phyloP scores from a whole-genome alignment of 2,888 invertebrate species.

The Ectemnius lituratus region DNA sequence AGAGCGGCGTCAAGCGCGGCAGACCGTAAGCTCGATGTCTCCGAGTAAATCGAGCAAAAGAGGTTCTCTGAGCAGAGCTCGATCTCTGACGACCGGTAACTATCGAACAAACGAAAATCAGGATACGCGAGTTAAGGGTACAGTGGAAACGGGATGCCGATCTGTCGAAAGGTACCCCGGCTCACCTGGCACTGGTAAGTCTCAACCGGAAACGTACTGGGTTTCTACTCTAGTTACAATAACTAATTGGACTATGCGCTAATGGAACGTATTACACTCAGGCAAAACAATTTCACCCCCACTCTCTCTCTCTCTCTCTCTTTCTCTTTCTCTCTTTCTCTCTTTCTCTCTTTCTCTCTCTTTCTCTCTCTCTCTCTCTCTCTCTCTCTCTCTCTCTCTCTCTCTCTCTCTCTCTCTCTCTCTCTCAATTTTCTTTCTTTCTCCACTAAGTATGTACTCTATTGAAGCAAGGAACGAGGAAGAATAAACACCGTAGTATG shows the following conservation, averaged over 20 bases:
- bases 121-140: conserved; percentile 7
- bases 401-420: background rate
- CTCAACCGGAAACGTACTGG: conserved; percentile 5
- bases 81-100: conserved; percentile 7
- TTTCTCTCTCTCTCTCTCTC: background rate
- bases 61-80: conserved; percentile 46
- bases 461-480: conserved; percentile 5
- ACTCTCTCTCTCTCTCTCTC: background rate
- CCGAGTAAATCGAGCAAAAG: conserved; percentile 60
- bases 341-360: background rate
- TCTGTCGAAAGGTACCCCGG: conserved; percentile 39
- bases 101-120: conserved; percentile 1
- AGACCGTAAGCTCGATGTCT: conserved; percentile 56
- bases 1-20: conserved; percentile 49
- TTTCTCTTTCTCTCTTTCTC: background rate
- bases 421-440: background rate
- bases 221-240: conserved; percentile 7
- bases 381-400: background rate
- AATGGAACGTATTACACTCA: background rate
- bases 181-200: conserved; percentile 34
- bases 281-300: too few relatives aligned
- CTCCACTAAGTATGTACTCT: conserved; percentile 11
- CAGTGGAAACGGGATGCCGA: conserved; percentile 10
- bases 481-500: conserved; percentile 29
- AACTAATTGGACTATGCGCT: conserved; percentile 25